Evolutionary conservation across 2,113 vertebrate species (phyloP), one percentile per base, ranked within the genome.

Genomic region (Heloderma charlesbogerti): DNA sequence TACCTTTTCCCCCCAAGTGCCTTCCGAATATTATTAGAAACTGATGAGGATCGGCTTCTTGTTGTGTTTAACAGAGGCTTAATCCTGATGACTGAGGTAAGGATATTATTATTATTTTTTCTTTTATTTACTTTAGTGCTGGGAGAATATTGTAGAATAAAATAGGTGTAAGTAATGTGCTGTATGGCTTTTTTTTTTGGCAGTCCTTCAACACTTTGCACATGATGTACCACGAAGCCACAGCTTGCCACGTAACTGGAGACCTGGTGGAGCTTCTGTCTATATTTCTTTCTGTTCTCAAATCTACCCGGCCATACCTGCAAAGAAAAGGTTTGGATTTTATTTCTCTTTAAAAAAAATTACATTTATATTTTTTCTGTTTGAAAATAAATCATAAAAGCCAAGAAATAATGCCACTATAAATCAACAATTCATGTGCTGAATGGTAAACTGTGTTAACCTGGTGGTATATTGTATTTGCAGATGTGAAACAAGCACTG

Each of bases 151-250:
- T 12, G 4, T 29, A 43, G 37, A 74, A 9, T 69, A 31, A 54
- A n/a, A 67, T 89, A 18, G 8, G 2, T 40, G 16, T 15, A 9
- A 10, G 75, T 80, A 34, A 45, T 63, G 60, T 51, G 5, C 13
- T 43, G 34, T 16, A n/a, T 1, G 15, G 31, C 90, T 51, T 29
- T 91, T 77, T 87, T 1, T 66, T 75, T 93, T 92, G 83, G 0
- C 93, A 99, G 99, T 99, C 99, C n/a, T 99, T 99, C 96, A 99
- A 99, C 97, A 99, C 99, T 0, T 96, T 99, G 94, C 99, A 99
- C 97, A 99, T 99, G 99, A 99, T 99, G 99, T 99, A 99, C 96
- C 99, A 99, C 1, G 99, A 99, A 97, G 99, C 99, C 48, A 99
- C 99, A 54, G 99, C 99, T 48, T 99, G 99, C 95, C 99, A 99